Conservation (phyloP, 2,113 vertebrate genomes). For the Climacteris rufus region DNA sequence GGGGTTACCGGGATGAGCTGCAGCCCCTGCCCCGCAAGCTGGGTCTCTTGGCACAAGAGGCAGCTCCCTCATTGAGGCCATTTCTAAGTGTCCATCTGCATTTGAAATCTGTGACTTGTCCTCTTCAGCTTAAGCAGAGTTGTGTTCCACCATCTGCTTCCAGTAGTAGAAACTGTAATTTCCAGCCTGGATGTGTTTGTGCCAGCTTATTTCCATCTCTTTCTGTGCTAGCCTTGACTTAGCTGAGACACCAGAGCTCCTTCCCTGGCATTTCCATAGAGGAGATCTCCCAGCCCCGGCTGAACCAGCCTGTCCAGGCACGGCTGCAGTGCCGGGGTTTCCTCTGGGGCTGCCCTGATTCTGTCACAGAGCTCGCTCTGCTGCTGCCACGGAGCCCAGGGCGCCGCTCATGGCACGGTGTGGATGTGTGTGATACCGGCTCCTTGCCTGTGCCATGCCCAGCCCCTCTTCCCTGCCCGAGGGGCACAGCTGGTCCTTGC, state of each 20-base stretch:
- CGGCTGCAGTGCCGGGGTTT: neutral
- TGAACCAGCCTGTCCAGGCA: neutral
- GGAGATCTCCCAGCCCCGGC: neutral
- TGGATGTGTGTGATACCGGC: accelerated
- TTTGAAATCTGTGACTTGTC: neutral
- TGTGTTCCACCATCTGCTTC: neutral
- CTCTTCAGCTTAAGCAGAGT: neutral
- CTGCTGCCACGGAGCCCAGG: neutral
- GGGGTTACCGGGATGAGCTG: neutral
- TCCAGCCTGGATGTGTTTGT: neutral
- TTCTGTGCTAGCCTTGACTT: neutral
- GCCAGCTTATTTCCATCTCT: neutral
- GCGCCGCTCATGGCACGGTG: accelerated
- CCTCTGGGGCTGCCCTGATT: neutral
- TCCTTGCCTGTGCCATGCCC: neutral
- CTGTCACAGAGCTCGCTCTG: neutral
- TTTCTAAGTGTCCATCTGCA: neutral
- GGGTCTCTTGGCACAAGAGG: neutral
- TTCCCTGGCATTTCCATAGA: neutral
- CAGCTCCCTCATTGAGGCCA: neutral
- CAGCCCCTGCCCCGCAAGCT: neutral
- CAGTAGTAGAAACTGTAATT: neutral
- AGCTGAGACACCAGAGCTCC: neutral
- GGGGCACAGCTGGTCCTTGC: neutral
- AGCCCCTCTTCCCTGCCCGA: neutral